Percentiles rank a stretch among this genome's conserved stretches.
Evolutionary conservation across 2,113 vertebrate genomes (phyloP).

Genomic region (Eurystomus gularis): DNA sequence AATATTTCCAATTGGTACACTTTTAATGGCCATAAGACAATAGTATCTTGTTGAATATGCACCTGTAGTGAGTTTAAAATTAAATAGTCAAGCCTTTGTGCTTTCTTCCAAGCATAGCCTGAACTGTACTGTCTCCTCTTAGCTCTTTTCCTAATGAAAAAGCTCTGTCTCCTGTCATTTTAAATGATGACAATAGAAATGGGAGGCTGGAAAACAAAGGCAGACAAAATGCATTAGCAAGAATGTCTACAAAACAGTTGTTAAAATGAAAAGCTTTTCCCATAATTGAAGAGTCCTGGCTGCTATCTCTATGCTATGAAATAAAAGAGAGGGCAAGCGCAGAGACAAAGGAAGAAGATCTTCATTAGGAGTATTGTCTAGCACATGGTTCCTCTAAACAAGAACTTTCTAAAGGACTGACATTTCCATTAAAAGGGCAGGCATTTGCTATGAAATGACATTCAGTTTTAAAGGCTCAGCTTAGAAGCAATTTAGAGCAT

Average conservation of each 20-base stretch:
- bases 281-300: conserved; percentile 53
- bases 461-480: conserved; percentile 32
- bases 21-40: background rate
- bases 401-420: conserved; percentile 36
- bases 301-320: background rate
- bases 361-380: conserved; percentile 53
- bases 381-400: conserved; percentile 41
- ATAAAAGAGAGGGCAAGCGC: conserved; percentile 30
- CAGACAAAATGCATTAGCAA: conserved; percentile 32
- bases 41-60: background rate
- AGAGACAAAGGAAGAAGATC: conserved; percentile 42
- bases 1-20: background rate
- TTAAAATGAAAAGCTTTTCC: conserved; percentile 62
- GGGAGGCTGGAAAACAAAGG: conserved; percentile 53
- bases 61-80: conserved; percentile 2
- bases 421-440: conserved; percentile 61
- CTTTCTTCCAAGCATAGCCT: background rate
- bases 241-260: conserved; percentile 59
- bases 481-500: background rate
- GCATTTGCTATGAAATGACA: conserved; percentile 11
- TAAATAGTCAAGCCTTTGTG: conserved; percentile 25
- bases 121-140: background rate
- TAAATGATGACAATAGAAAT: conserved; percentile 42
- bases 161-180: conserved; percentile 38
- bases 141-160: conserved; percentile 61